A percentile compares a stretch with the other conserved stretches of the same genome.
Conservation (phyloP, 2,888 invertebrate species). For the Heteropelma amictum region DNA sequence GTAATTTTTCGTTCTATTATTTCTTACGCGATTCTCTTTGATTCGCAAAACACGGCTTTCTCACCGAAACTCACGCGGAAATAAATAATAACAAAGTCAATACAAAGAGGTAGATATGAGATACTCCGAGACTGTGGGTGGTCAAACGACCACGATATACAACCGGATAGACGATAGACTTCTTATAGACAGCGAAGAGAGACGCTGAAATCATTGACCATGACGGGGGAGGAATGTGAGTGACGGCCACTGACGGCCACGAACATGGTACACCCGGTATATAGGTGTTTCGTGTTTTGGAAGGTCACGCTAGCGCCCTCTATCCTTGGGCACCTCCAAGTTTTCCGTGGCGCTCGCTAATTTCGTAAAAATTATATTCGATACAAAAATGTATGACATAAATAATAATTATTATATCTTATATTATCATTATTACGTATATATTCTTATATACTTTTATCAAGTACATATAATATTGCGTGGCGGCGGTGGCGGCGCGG, state of each 20-base stretch:
- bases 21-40: background rate
- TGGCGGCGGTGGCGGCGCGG: too few relatives aligned
- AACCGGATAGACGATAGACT: conserved; percentile 18
- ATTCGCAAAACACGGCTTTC: background rate
- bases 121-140: background rate
- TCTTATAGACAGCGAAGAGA: background rate
- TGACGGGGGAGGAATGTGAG: too few relatives aligned
- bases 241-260: conserved; percentile 47
- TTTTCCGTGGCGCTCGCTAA: too few relatives aligned
- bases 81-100: background rate
- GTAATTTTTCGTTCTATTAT: background rate
- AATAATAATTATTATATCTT: too few relatives aligned
- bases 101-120: background rate
- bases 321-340: too few relatives aligned
- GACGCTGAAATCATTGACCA: conserved; percentile 39
- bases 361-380: too few relatives aligned
- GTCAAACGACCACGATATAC: conserved; percentile 21
- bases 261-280: conserved; percentile 24
- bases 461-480: too few relatives aligned
- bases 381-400: too few relatives aligned
- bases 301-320: too few relatives aligned
- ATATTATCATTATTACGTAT: too few relatives aligned
- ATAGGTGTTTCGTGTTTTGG: too few relatives aligned
- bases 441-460: too few relatives aligned
- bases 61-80: conserved; percentile 4